Evolutionary conservation across 1,140 invertebrate genomes (phyloP), one percentile per base, ranked within the genome.

Genomic region (Tigriopus japonicus): DNA sequence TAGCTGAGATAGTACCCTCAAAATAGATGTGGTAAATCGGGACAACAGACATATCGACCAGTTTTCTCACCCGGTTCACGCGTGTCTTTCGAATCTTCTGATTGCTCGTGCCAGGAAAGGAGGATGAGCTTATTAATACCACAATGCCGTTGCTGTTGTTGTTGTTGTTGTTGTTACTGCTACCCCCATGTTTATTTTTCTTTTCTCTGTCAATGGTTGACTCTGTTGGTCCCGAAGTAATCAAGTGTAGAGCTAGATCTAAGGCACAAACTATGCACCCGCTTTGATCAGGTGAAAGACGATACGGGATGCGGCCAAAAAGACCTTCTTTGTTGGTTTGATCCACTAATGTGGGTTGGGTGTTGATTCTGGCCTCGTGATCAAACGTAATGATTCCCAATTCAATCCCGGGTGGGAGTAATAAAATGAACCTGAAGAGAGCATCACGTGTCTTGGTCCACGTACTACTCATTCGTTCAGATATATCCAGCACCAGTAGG

Each of bases 241-340:
- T 15, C n/a, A 17, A 15, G 12, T 2, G 45, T 2, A 17, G n/a
- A 15, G 21, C n/a, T 17, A 49, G 12, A 5, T 49, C 45, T 10
- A 17, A 17, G 45, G 45, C 45, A 10, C 45, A 49, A 49, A 21
- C 6, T 12, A 49, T 15, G 45, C 45, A 49, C 6, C n/a, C 45
- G n/a, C 10, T 21, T 2, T 21, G 45, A 21, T 49, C 45, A 49
- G n/a, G n/a, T 12, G 21, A 21, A 3, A 49, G 12, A 5, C 45
- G n/a, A 21, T 65, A 59, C 21, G 68, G 68, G 54, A 69, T 68
- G 42, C 68, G 58, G 10, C 68, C 68, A 59, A 67, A 63, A 14
- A 69, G 60, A 28, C 65, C 65, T 45, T 69, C 68, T 24, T 68
- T 58, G 56, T 69, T 69, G n/a, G 65, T 63, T 24, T 65, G 62